Conservation (phyloP, 2,888 invertebrate genomes). For the Dryococelus australis region DNA sequence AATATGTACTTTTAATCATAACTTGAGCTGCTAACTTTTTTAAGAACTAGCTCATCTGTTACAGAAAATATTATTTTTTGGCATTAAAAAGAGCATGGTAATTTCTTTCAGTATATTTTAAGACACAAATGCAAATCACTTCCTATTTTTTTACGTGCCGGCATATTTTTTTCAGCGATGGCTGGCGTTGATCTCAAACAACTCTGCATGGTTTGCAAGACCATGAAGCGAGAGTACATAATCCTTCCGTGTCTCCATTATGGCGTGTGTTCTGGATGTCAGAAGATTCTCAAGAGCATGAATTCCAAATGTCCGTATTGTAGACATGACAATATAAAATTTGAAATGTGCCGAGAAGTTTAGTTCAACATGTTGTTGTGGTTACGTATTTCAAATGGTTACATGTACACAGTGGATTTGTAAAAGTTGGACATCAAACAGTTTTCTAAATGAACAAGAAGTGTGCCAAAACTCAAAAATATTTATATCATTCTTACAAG, state of each 20-base stretch:
- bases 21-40: too few species aligned
- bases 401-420: too few species aligned
- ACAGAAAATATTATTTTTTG: neutral
- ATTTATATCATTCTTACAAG: too few species aligned
- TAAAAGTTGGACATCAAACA: too few species aligned
- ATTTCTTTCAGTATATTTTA: neutral
- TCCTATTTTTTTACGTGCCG: neutral
- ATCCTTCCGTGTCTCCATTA: conserved; percentile 11
- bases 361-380: neutral
- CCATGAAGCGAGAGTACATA: neutral
- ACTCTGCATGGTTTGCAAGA: conserved; percentile 22
- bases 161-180: neutral
- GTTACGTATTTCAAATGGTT: too few species aligned
- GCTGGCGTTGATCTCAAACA: conserved; percentile 16
- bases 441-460: too few species aligned
- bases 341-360: conserved; percentile 4
- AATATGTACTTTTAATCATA: too few species aligned
- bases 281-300: conserved; percentile 16
- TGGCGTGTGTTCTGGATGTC: neutral
- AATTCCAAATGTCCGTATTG: conserved; percentile 3
- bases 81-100: neutral
- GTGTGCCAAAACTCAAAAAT: too few species aligned
- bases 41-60: too few species aligned
- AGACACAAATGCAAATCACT: neutral
- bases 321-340: neutral